phyloP scores from a whole-genome alignment of 2,888 invertebrate genomes.

The Cephus spinipes region DNA sequence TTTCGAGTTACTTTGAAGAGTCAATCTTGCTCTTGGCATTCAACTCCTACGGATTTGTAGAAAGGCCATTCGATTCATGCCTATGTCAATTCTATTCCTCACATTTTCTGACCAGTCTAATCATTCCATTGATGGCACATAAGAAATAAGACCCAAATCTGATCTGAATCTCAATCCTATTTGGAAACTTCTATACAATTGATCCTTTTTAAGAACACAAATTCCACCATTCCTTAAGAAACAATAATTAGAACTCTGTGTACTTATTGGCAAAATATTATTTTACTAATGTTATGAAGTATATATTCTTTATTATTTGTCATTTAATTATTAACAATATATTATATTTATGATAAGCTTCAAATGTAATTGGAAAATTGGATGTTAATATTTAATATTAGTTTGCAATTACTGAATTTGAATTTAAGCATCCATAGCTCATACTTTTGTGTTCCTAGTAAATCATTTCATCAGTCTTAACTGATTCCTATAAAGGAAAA shows the following conservation, averaged over 20 bases:
- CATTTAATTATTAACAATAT: no score
- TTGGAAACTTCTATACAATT: background rate
- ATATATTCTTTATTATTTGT: background rate
- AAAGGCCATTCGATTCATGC: background rate
- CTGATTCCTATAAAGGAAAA: background rate
- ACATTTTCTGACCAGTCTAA: background rate
- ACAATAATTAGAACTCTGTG: background rate
- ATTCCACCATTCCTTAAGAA: background rate
- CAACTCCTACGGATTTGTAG: background rate
- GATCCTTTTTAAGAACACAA: background rate
- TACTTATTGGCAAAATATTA: background rate
- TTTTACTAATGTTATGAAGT: background rate
- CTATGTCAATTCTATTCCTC: background rate
- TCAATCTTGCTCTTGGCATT: background rate
- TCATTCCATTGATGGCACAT: background rate
- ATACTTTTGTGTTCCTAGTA: background rate
- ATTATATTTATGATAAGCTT: no score
- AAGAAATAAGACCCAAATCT: background rate
- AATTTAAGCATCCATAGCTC: background rate
- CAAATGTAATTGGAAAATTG: background rate
- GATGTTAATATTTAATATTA: background rate
- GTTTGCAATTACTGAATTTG: background rate
- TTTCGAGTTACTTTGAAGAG: background rate
- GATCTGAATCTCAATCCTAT: background rate
- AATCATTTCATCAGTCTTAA: constrained; percentile 10